A percentile compares a stretch with the other conserved stretches of the same genome.
Evolutionary conservation across 2,113 vertebrate species (phyloP).

Genomic region (Nibea coibor): DNA sequence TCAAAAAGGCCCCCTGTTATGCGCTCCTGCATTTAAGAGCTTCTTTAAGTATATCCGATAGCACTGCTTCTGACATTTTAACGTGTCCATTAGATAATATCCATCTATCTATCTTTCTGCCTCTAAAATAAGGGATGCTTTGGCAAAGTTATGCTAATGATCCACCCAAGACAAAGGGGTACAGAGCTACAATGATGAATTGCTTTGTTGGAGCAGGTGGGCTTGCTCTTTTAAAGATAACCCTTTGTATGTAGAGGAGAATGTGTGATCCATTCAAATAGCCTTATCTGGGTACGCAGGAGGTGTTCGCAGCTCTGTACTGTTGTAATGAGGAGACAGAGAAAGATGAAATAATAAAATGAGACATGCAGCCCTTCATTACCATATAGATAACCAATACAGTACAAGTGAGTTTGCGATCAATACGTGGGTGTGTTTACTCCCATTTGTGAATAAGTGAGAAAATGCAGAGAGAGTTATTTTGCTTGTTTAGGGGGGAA

Average conservation of each 20-base stretch:
- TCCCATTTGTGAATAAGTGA: slow-evolving; percentile 31
- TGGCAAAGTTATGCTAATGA: slow-evolving; percentile 70
- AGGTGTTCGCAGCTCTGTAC: slow-evolving; percentile 64
- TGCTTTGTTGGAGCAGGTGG: slow-evolving; percentile 72
- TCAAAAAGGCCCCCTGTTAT: not conserved
- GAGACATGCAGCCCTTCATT: slow-evolving; percentile 68
- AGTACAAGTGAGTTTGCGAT: slow-evolving; percentile 66
- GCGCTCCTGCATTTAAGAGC: slow-evolving; percentile 12
- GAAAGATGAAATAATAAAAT: slow-evolving; percentile 77
- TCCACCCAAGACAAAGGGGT: slow-evolving; percentile 55
- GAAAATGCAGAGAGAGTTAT: slow-evolving; percentile 39
- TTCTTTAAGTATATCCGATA: slow-evolving; percentile 5
- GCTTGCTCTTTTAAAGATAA: slow-evolving; percentile 74
- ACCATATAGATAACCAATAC: slow-evolving; percentile 81
- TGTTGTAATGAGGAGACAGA: slow-evolving; percentile 75
- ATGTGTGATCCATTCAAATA: slow-evolving; percentile 76
- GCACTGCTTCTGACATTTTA: slow-evolving; percentile 46
- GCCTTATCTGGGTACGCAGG: slow-evolving; percentile 76
- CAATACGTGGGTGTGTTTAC: slow-evolving; percentile 67
- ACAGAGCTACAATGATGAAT: slow-evolving; percentile 68
- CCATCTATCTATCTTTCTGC: slow-evolving; percentile 42
- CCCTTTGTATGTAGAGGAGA: slow-evolving; percentile 69
- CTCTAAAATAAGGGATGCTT: slow-evolving; percentile 35
- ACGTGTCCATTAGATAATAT: slow-evolving; percentile 42
- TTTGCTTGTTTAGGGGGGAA: slow-evolving; percentile 1